Evolutionary conservation across 2,888 invertebrate genomes (phyloP).

Genomic region (Resseliella maxima): DNA sequence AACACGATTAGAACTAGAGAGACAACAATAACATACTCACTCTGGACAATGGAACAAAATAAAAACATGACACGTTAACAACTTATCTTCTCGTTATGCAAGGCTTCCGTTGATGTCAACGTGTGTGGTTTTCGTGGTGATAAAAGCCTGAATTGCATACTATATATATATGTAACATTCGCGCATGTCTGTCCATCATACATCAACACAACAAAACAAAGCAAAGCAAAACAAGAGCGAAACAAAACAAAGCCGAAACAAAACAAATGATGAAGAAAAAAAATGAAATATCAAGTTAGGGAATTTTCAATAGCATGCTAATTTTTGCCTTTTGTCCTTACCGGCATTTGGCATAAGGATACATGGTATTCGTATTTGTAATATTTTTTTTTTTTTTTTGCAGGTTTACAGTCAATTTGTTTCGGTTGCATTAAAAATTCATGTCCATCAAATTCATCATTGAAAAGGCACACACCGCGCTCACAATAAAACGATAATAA

Average conservation of each 20-base stretch:
- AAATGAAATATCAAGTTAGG: background rate
- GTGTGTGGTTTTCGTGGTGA: slow-evolving; percentile 54
- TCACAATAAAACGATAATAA: slow-evolving; percentile 14
- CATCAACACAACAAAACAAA: too few relatives aligned
- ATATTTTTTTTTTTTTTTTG: background rate
- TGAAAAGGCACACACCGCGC: background rate
- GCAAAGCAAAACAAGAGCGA: background rate
- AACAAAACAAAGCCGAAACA: background rate
- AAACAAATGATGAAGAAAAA: background rate
- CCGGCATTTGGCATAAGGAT: background rate
- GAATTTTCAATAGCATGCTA: slow-evolving; percentile 54
- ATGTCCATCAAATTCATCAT: slow-evolving; percentile 43
- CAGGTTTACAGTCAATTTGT: background rate
- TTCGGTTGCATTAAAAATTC: slow-evolving; percentile 14
- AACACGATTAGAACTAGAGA: slow-evolving; percentile 41
- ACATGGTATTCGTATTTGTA: background rate
- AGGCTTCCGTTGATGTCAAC: slow-evolving; percentile 55
- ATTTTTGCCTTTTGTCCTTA: slow-evolving; percentile 23
- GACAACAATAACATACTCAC: background rate
- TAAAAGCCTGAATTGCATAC: slow-evolving; percentile 12
- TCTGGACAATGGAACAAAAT: slow-evolving; percentile 26
- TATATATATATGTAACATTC: background rate
- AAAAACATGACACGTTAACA: slow-evolving; percentile 55
- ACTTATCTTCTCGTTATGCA: slow-evolving; percentile 49
- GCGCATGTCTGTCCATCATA: slow-evolving; percentile 53